These are phyloP conservation scores for Pitta sordida DNA, from an alignment of 2,113 vertebrate species.

Conservation along the genomic window DNA sequence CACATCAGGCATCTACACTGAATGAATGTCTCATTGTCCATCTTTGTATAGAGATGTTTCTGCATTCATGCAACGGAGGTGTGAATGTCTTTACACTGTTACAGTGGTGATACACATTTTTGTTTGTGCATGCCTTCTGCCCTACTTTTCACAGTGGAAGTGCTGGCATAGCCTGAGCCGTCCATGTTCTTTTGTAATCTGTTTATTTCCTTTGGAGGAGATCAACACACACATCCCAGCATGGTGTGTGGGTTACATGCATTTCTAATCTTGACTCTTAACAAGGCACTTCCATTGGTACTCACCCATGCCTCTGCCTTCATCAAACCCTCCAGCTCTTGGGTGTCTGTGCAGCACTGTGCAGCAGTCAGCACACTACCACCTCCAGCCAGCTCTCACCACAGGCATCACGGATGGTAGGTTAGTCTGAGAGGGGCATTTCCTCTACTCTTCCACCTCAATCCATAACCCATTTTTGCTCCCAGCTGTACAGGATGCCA, in stretches of 20 bases:
- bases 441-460: background rate
- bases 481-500: background rate
- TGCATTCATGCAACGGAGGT: background rate
- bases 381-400: background rate
- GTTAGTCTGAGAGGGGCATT: background rate
- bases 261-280: background rate
- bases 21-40: background rate
- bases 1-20: background rate
- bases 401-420: background rate
- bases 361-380: background rate
- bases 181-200: background rate
- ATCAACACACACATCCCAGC: background rate
- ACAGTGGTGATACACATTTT: background rate
- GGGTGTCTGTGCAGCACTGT: background rate
- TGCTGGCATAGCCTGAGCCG: background rate
- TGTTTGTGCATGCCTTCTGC: background rate
- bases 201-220: background rate
- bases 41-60: background rate
- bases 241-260: accelerated
- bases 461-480: background rate
- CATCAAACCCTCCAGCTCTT: background rate
- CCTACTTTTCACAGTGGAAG: background rate
- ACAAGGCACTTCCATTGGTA: background rate
- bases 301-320: background rate
- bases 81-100: background rate